Evolutionary conservation across 2,113 vertebrate species (phyloP).

Genomic region (Turnix velox): DNA sequence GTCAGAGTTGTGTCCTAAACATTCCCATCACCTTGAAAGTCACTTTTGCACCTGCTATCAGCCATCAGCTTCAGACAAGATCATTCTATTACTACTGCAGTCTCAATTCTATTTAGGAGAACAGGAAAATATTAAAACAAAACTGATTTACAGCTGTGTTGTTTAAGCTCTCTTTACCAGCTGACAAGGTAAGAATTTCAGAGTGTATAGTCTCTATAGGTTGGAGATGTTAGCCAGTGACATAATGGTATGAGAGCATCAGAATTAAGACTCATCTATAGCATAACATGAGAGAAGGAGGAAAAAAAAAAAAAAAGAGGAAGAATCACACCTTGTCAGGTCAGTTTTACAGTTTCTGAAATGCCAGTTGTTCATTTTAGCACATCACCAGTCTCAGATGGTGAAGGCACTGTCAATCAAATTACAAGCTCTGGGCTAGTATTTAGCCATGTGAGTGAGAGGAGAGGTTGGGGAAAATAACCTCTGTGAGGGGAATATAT

Average conservation of each 20-base stretch:
- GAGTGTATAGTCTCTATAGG: neutral
- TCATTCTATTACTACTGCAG: neutral
- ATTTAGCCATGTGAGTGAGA: neutral
- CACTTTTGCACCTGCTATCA: neutral
- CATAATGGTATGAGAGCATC: neutral
- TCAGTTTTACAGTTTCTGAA: neutral
- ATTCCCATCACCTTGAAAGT: neutral
- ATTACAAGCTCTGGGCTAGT: neutral
- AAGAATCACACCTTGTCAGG: neutral
- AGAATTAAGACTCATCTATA: neutral
- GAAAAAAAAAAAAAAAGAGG: accelerated
- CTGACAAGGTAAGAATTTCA: neutral
- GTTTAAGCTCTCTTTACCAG: neutral
- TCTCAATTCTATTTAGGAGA: neutral
- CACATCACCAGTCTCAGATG: neutral
- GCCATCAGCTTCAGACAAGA: neutral
- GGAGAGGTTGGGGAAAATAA: neutral
- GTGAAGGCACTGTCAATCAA: neutral
- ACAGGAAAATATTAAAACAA: neutral
- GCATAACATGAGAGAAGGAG: neutral
- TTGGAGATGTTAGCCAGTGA: neutral
- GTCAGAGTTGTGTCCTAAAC: neutral
- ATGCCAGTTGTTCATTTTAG: neutral
- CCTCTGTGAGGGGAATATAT: neutral
- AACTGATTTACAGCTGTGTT: neutral